phyloP scores from a whole-genome alignment of 1,140 invertebrate species.

The Zaprionus ghesquierei region DNA sequence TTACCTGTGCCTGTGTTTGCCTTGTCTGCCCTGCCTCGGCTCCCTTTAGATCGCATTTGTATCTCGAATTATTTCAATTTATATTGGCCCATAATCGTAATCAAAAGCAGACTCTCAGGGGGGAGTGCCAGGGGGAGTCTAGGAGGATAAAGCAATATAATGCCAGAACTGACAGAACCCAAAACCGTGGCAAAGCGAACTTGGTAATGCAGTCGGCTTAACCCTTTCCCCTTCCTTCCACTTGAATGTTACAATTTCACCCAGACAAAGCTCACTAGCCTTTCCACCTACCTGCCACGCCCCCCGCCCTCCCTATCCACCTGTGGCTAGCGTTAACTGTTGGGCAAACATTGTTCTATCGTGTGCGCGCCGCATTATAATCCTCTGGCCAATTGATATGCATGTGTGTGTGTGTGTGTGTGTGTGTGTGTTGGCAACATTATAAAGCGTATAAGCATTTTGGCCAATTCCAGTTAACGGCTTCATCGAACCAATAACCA shows the following conservation, averaged over 20 bases:
- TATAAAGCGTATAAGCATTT: conserved; percentile 28
- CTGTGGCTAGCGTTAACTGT: conserved; percentile 6
- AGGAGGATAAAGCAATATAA: background rate
- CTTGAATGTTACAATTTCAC: background rate
- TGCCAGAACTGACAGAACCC: background rate
- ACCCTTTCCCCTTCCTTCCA: background rate
- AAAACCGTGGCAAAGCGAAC: background rate
- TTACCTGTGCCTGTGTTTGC: too few species aligned
- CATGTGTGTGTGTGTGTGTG: too few species aligned
- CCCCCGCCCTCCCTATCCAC: background rate
- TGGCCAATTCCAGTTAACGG: conserved; percentile 34
- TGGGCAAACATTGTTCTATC: background rate
- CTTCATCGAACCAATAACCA: conserved; percentile 15
- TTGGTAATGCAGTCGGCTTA: background rate
- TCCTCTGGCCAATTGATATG: conserved; percentile 9
- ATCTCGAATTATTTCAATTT: background rate
- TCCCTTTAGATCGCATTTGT: background rate
- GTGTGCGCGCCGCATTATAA: background rate
- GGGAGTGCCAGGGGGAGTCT: background rate
- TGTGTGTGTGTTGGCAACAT: background rate
- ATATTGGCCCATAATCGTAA: background rate
- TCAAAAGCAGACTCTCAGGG: background rate
- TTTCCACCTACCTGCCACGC: background rate
- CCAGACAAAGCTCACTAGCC: background rate
- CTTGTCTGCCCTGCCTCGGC: too few species aligned